These are phyloP conservation scores for Cyclophora albipunctata DNA, from an alignment of 2,888 invertebrate genomes.

Conservation along the genomic window DNA sequence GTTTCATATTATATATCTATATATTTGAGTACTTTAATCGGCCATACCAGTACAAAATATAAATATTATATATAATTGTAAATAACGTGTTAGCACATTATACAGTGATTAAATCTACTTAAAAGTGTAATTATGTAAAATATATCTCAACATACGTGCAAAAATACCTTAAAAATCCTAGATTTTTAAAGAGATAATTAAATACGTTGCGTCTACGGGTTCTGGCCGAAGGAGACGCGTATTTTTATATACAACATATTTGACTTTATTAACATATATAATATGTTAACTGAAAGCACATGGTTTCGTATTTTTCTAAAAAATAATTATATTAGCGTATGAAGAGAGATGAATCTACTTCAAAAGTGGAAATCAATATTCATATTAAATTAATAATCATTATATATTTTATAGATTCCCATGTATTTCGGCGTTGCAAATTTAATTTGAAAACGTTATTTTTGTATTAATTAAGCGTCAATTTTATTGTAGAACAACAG, in stretches of 20 bases:
- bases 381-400: slow-evolving; percentile 42
- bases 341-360: slow-evolving; percentile 59
- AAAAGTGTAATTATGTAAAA: slow-evolving; percentile 65
- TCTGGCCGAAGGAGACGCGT: slow-evolving; percentile 60
- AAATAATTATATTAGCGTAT: slow-evolving; percentile 59
- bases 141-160: slow-evolving; percentile 65
- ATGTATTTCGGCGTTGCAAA: slow-evolving; percentile 47
- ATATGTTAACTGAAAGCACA: slow-evolving; percentile 74
- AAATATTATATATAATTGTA: slow-evolving; percentile 47
- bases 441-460: slow-evolving; percentile 58
- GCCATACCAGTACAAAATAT: slow-evolving; percentile 69
- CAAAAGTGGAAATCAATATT: slow-evolving; percentile 54
- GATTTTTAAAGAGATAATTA: slow-evolving; percentile 63
- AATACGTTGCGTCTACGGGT: slow-evolving; percentile 67
- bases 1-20: slow-evolving; percentile 36
- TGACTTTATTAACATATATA: slow-evolving; percentile 74
- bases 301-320: slow-evolving; percentile 74
- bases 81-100: slow-evolving; percentile 54
- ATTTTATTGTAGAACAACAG: slow-evolving; percentile 20
- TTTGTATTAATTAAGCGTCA: slow-evolving; percentile 25
- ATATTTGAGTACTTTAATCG: slow-evolving; percentile 52
- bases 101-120: slow-evolving; percentile 65
- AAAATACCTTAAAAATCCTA: slow-evolving; percentile 72
- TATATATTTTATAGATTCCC: slow-evolving; percentile 34
- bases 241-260: slow-evolving; percentile 74